Evolutionary conservation across 1,140 invertebrate species (phyloP), one percentile per base, ranked within the genome.

Genomic region (Hycleus cichorii): DNA sequence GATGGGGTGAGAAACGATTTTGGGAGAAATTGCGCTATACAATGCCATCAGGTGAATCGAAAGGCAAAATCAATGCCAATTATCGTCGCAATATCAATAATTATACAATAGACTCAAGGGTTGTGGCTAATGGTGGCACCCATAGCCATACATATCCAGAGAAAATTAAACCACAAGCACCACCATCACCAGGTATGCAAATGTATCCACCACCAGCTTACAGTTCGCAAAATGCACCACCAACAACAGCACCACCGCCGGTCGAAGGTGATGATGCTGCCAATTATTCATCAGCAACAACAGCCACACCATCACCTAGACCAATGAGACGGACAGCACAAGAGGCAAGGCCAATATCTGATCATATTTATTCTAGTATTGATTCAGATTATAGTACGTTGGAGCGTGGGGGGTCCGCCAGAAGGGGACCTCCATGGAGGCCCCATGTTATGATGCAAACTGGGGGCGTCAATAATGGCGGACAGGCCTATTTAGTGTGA

Each of bases 21-120:
- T 95, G 92, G 91, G 90, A 95, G 71, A 86, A 92, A 67, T 77
- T 96, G 39, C 82, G 87, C 59, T 95, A 91, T 75, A 88, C 89
- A 60, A 88, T 97, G 83, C 92, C 93, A 26, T 81, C 82, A 64
- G 77, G 79, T 57, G 81, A 82, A 62, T 77, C 69, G 72, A 78
- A 76, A 56, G 75, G 83, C 62, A 82, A 85, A 72, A 80, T 83
- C 63, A 82, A 84, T 67, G 78, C 78, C 7, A 78, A 83, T 53
- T 87, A 86, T 75, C 78, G 86, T 58, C 80, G 84, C 32, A 88
- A 88, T 72, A 87, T 89, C 62, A 89, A 88, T 69, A 88, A 86
- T 47, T 89, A 88, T 72, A 88, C 85, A 24, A 78, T 85, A 67
- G 83, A 85, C 69, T 85, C 77, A 69, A 77, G 73, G 63, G 81